phyloP scores from a whole-genome alignment of 1,140 invertebrate genomes.

The Agrypnia vestita region DNA sequence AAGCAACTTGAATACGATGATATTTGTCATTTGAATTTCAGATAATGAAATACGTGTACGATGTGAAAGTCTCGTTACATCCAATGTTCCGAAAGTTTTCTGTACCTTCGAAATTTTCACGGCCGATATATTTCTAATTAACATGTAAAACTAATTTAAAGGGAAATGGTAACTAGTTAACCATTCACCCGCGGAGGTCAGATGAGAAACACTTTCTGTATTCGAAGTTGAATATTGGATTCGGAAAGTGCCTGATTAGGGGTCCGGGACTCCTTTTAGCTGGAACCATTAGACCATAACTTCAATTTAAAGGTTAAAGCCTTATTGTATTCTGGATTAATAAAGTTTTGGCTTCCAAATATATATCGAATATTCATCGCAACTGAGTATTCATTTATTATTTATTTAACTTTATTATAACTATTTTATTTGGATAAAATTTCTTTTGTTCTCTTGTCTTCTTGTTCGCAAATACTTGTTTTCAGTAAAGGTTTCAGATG shows the following conservation, averaged over 20 bases:
- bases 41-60: too few species aligned
- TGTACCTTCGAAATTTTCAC: too few species aligned
- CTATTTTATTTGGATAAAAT: too few species aligned
- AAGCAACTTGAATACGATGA: too few species aligned
- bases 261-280: conserved; percentile 6
- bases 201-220: conserved; percentile 4
- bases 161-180: neutral
- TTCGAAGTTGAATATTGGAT: neutral
- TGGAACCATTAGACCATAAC: conserved; percentile 19
- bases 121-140: too few species aligned
- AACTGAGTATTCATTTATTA: neutral
- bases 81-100: too few species aligned
- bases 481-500: too few species aligned
- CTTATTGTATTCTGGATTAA: conserved; percentile 32
- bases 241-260: neutral
- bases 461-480: too few species aligned
- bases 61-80: too few species aligned
- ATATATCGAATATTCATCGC: neutral
- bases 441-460: too few species aligned
- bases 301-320: conserved; percentile 14
- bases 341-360: conserved; percentile 9
- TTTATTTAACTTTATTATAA: neutral
- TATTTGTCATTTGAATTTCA: too few species aligned
- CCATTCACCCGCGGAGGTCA: neutral
- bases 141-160: too few species aligned